These are phyloP conservation scores for Gorsachius goisagi DNA, from an alignment of 2,113 vertebrate genomes.

Conservation along the genomic window DNA sequence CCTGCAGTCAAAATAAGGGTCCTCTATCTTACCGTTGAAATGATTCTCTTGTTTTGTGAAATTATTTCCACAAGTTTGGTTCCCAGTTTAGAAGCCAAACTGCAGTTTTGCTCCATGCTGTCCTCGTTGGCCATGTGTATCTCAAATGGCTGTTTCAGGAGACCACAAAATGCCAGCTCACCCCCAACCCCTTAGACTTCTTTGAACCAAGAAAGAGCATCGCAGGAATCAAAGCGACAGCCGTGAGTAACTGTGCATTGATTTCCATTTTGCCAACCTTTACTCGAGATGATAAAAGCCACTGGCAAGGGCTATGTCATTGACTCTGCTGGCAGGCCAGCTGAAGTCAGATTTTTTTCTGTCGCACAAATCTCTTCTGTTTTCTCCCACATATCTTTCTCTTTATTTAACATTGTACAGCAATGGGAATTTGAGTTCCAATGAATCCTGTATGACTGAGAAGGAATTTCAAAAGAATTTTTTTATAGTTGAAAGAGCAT, in stretches of 20 bases:
- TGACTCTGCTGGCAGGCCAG: neutral
- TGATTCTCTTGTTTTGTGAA: neutral
- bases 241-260: rapidly evolving
- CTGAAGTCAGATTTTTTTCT: neutral
- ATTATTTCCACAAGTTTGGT: neutral
- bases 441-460: neutral
- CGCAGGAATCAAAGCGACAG: neutral
- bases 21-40: neutral
- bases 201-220: neutral
- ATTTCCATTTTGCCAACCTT: neutral
- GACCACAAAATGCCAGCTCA: neutral
- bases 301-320: neutral
- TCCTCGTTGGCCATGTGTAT: rapidly evolving
- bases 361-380: neutral
- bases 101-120: neutral
- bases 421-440: neutral
- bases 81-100: neutral
- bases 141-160: neutral
- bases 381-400: neutral
- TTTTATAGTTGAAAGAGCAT: constrained; percentile 36
- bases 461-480: constrained; percentile 3
- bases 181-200: rapidly evolving
- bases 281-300: neutral
- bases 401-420: neutral
- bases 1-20: neutral